Evolutionary conservation across 1,140 invertebrate genomes (phyloP), one percentile per base, ranked within the genome.

Genomic region (Diorhabda elongata): DNA sequence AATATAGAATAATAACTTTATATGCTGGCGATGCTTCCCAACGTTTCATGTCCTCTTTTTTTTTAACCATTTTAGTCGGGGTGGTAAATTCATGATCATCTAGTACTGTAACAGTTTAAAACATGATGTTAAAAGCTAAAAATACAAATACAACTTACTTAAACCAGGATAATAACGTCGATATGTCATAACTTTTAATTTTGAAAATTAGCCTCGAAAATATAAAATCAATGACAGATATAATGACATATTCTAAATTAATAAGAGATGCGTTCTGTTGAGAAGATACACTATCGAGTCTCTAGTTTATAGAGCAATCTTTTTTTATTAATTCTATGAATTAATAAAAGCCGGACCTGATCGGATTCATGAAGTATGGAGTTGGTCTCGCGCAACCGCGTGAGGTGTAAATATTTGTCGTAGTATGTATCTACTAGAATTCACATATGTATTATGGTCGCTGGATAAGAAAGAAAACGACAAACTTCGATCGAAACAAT

Each of bases 21-120:
- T 94, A 95, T 42, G 93, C 93, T 80, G 92, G 89, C 2, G 93
- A 94, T 75, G 90, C 90, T 76, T 93, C 87, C 93, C 93, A 96
- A 67, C 87, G 82, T 47, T 82, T 80, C 87, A 96, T 90, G 78
- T 95, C 92, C 42, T 82, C 83, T 5, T 88, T 84, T 47, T 80
- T 82, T 82, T 91, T 89, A 4, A 96, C 87, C 59, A 85, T 84
- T 81, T 89, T 92, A 72, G 85, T 84, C 41, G 92, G 91, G 52
- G 86, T 82, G 41, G 87, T 69, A 81, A 87, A 93, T 67, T 86
- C 83, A 81, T 91, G 89, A 69, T 85, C 79, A 42, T 84, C 83
- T 45, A 77, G 78, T 69, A 78, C 79, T 81, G 71, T 68, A 80
- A 26, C 26, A 26, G 26, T 26, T 26, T 26, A 26, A 26, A 26